phyloP scores from a whole-genome alignment of 2,797 vertebrate genomes.

The Chaenodraco wilsoni region DNA sequence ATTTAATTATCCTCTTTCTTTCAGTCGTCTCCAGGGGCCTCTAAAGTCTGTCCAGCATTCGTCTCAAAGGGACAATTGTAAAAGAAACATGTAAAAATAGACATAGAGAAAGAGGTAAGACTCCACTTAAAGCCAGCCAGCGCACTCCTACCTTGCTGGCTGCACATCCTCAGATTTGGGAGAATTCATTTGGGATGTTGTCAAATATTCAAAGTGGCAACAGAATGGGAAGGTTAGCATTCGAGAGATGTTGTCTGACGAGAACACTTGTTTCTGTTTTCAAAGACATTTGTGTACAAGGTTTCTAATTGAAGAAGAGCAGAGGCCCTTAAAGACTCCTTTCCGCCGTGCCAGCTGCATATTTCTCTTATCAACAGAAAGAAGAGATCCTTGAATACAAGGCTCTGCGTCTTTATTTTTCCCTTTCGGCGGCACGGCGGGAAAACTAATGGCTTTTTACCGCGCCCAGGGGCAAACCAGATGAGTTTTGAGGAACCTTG shows the following conservation, averaged over 20 bases:
- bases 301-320: slow-evolving; percentile 53
- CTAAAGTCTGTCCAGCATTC: slow-evolving; percentile 29
- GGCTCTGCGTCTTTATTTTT: slow-evolving; percentile 61
- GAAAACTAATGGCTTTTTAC: slow-evolving; percentile 74
- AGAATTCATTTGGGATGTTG: slow-evolving; percentile 25
- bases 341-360: slow-evolving; percentile 52
- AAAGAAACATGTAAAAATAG: slow-evolving; percentile 39
- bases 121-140: slow-evolving; percentile 29
- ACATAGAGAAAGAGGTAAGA: slow-evolving; percentile 33
- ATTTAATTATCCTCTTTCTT: slow-evolving; percentile 16
- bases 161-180: slow-evolving; percentile 19
- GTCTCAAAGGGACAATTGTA: slow-evolving; percentile 34
- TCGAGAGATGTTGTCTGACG: slow-evolving; percentile 31
- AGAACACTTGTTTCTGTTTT: slow-evolving; percentile 34
- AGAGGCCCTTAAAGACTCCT: slow-evolving; percentile 52
- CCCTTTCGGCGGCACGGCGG: slow-evolving; percentile 38
- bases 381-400: slow-evolving; percentile 64
- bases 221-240: slow-evolving; percentile 32
- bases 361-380: slow-evolving; percentile 58
- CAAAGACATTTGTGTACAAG: slow-evolving; percentile 39
- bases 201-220: slow-evolving; percentile 45
- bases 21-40: slow-evolving; percentile 43
- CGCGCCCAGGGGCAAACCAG: slow-evolving; percentile 64
- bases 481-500: slow-evolving; percentile 75
- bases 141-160: slow-evolving; percentile 30